A percentile compares a stretch with the other conserved stretches of the same genome.
These are phyloP conservation scores for Dromas ardeola DNA, from an alignment of 2,113 vertebrate species.

Conservation along the genomic window DNA sequence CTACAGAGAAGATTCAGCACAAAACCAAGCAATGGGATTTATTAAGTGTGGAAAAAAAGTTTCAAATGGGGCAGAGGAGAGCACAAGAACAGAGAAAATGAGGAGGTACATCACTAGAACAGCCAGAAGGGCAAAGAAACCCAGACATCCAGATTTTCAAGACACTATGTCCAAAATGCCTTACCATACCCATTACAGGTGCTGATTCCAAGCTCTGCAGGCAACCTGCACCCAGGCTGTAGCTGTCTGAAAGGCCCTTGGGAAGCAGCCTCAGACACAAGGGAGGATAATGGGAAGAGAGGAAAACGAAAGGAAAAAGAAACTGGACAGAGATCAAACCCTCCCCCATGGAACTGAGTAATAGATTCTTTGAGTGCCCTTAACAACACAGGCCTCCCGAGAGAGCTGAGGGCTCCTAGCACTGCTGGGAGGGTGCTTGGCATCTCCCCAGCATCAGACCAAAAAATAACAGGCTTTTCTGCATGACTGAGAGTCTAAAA, in stretches of 20 bases:
- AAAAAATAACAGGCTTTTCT: neutral
- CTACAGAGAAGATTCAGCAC: neutral
- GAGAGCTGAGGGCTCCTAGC: neutral
- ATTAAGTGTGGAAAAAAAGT: neutral
- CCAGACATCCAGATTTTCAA: neutral
- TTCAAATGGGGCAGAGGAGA: neutral
- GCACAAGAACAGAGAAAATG: neutral
- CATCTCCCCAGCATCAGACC: neutral
- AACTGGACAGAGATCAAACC: slow-evolving; percentile 30
- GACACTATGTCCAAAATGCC: neutral
- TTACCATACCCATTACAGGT: neutral
- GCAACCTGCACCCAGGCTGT: neutral
- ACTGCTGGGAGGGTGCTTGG: neutral
- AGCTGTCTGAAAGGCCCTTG: neutral
- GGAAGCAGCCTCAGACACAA: slow-evolving; percentile 8
- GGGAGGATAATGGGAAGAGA: neutral
- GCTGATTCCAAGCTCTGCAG: neutral
- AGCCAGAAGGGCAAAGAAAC: neutral
- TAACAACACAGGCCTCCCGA: neutral
- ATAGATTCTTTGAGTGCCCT: neutral
- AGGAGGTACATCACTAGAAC: neutral
- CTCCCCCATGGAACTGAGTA: neutral
- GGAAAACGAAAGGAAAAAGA: slow-evolving; percentile 36
- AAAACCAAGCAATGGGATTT: neutral
- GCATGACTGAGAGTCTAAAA: neutral